Conservation (phyloP, 2,113 vertebrate species). For the Proterorhinus semilunaris region DNA sequence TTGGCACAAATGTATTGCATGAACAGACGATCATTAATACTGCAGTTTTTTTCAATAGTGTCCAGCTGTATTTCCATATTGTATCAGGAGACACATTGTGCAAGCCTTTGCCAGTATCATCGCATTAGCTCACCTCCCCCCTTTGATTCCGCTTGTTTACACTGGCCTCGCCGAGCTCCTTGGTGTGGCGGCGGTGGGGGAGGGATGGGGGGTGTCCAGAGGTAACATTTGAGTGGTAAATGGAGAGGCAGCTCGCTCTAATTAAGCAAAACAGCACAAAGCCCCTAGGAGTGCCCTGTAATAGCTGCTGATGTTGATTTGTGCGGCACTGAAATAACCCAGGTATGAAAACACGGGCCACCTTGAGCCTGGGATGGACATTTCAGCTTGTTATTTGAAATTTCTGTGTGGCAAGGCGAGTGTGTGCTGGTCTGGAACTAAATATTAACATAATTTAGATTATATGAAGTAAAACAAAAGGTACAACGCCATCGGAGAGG, state of each 20-base stretch:
- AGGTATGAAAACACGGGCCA: background rate
- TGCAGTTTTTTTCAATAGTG: background rate
- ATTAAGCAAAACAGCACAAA: background rate
- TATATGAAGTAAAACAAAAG: no score
- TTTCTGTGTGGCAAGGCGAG: background rate
- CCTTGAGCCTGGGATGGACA: background rate
- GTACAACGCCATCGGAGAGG: no score
- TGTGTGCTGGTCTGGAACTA: no score
- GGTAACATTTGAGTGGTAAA: background rate
- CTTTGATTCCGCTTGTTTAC: constrained; percentile 4
- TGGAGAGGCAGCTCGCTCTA: constrained; percentile 1
- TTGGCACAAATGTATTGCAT: no score
- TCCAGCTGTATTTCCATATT: background rate
- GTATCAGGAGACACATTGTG: background rate
- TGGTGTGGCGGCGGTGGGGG: background rate
- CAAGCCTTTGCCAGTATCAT: background rate
- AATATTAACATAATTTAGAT: no score
- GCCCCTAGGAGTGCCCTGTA: background rate
- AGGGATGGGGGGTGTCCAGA: background rate
- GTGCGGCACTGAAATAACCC: background rate
- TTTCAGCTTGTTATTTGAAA: background rate
- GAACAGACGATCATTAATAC: no score
- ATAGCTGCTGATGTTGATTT: constrained; percentile 10
- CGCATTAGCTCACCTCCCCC: background rate
- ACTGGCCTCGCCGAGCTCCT: background rate